These are phyloP conservation scores for Hesperia comma DNA, from an alignment of 2,888 invertebrate genomes.

Conservation along the genomic window DNA sequence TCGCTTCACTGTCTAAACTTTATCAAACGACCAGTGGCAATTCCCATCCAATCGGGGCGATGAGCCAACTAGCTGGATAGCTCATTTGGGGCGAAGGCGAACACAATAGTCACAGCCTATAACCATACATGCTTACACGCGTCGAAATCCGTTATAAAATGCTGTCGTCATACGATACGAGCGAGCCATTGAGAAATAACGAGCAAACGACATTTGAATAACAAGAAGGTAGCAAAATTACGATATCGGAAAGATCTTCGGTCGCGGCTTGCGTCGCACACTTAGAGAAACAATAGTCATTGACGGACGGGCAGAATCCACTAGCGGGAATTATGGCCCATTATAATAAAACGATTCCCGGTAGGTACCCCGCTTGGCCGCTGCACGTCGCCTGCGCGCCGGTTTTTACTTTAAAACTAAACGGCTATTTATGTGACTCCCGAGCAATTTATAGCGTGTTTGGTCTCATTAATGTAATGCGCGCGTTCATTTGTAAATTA, in stretches of 20 bases:
- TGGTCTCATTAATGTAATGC: constrained; percentile 38
- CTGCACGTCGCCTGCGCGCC: constrained; percentile 49
- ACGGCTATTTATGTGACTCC: constrained; percentile 45
- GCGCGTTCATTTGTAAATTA: constrained; percentile 29
- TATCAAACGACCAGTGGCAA: neutral
- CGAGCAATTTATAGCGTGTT: constrained; percentile 40
- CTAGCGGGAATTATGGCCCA: constrained; percentile 69
- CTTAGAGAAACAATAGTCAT: constrained; percentile 68
- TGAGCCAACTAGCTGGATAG: neutral
- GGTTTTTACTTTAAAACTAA: constrained; percentile 50
- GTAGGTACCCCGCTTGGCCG: constrained; percentile 49
- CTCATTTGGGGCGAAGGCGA: constrained; percentile 61
- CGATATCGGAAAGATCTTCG: constrained; percentile 66
- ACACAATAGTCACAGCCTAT: constrained; percentile 57
- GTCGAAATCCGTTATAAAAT: constrained; percentile 66
- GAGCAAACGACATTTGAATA: constrained; percentile 72
- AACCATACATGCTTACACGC: constrained; percentile 47
- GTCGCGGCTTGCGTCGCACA: constrained; percentile 68
- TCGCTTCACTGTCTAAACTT: neutral
- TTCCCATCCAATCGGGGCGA: neutral
- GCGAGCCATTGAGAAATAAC: constrained; percentile 72
- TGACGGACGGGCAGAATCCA: constrained; percentile 63
- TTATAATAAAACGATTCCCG: constrained; percentile 73
- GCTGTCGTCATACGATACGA: constrained; percentile 67
- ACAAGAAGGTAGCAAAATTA: constrained; percentile 68